Conservation (phyloP, 2,888 invertebrate genomes). For the Chloroclystis v-ata region DNA sequence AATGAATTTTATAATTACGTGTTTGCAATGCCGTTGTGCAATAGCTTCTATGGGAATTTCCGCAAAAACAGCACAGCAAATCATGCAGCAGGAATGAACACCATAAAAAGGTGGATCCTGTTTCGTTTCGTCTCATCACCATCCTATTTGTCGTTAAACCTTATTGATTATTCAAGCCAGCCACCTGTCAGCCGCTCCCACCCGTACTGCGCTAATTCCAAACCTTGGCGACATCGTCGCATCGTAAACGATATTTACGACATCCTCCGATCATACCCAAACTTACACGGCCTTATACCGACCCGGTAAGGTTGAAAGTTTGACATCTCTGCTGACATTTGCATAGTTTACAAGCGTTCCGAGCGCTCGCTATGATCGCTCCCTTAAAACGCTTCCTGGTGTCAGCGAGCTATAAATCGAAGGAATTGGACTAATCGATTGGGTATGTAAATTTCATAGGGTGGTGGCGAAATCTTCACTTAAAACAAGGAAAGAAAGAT, state of each 20-base stretch:
- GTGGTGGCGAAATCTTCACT: no score
- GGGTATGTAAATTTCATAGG: conserved; percentile 15
- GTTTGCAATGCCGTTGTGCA: no score
- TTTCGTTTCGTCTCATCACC: background rate
- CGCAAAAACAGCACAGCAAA: background rate
- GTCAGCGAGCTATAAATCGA: conserved; percentile 25
- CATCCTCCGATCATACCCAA: conserved; percentile 57
- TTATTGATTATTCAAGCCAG: conserved; percentile 12
- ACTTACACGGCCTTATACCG: conserved; percentile 24
- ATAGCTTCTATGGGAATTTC: no score
- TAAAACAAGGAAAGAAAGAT: no score
- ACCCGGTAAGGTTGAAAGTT: conserved; percentile 4
- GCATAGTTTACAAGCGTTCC: conserved; percentile 65
- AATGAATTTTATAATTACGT: no score
- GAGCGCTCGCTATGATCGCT: conserved; percentile 48
- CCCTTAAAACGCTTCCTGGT: conserved; percentile 35
- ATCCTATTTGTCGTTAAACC: conserved; percentile 7
- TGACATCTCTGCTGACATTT: conserved; percentile 46
- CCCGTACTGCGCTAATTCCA: conserved; percentile 62
- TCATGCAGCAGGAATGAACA: no score
- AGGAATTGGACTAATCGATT: conserved; percentile 29
- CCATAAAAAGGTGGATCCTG: background rate
- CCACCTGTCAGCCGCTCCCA: conserved; percentile 21
- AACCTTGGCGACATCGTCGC: conserved; percentile 50
- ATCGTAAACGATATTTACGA: conserved; percentile 69